Base-by-base conservation (phyloP, 2,888 invertebrate genomes). In the Platycheirus rosarum region DNA sequence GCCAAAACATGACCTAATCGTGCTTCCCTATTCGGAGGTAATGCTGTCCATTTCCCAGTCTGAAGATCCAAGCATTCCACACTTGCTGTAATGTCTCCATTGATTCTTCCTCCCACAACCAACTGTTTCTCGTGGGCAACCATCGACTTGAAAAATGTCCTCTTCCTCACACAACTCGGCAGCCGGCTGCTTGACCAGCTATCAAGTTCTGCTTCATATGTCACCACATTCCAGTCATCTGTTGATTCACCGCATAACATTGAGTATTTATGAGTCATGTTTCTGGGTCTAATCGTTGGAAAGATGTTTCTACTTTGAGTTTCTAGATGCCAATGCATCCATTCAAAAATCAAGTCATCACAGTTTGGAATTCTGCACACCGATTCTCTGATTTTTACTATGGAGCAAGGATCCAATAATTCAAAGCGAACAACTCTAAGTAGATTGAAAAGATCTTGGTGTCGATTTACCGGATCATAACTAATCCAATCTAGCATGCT, bases 201-300 rank as follows among this genome's bases (percentile, higher is more conserved):
- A 2, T 48, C 48, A 23, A 48, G 23, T 4, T n/a, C 6, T 46
- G 20, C 46, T 23, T 48, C 13, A 23, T 13, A 48, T 11, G n/a
- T 48, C 48, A 48, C 16, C 5, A 48, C 23, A 48, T 48, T 7
- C 48, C 48, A 48, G 23, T 23, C 13, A 7, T 48, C 48, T 1
- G 23, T 23, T 23, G 48, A 23, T 13, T 23, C 23, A 7, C 48
- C 48, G 1, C 48, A 48, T 13, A 48, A 2, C 1, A 48, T 13
- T 2, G 48, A 23, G 23, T 23, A 13, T 1, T 2, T 48, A 13
- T 48, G 23, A 23, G 1, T 48, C 48, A 48, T 48, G 13, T 48
- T 48, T 2, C 48, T n/a, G 8, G 13, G 2, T 48, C 48, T 48
- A 1, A 48, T 48, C 7, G n/a, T 23, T 8, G 48, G 48, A 5